Conservation (phyloP, 2,797 vertebrate species). For the Sarcophilus harrisii region DNA sequence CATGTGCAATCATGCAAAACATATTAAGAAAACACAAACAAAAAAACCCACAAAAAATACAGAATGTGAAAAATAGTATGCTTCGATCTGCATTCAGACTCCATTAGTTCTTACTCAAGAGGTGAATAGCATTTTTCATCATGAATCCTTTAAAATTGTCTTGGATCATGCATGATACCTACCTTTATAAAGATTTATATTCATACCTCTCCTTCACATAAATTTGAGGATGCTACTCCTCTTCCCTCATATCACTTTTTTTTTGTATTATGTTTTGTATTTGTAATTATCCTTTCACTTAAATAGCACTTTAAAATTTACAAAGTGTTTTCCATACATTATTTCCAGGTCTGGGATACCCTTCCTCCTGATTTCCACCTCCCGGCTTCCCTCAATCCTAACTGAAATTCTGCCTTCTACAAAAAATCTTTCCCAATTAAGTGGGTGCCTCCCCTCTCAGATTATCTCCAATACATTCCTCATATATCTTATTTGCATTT, state of each 20-base stretch:
- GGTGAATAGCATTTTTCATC: background rate
- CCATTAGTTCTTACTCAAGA: background rate
- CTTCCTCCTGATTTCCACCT: background rate
- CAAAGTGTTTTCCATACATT: background rate
- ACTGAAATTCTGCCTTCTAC: background rate
- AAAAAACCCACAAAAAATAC: background rate
- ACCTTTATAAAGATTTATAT: background rate
- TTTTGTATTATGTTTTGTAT: background rate
- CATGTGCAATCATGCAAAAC: background rate
- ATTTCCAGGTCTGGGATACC: background rate
- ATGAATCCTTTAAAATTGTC: background rate
- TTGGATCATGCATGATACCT: background rate
- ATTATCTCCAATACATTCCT: background rate
- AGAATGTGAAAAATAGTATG: background rate
- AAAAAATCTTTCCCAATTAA: background rate
- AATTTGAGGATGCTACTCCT: background rate
- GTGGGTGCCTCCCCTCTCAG: background rate
- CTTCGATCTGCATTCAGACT: background rate
- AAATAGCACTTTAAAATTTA: background rate
- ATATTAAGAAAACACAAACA: background rate
- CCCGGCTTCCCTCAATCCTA: background rate
- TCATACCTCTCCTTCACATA: background rate
- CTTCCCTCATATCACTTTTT: background rate
- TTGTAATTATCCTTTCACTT: background rate
- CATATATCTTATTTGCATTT: background rate